These are phyloP conservation scores for Plagodis dolabraria DNA, from an alignment of 2,888 invertebrate species.

Conservation along the genomic window DNA sequence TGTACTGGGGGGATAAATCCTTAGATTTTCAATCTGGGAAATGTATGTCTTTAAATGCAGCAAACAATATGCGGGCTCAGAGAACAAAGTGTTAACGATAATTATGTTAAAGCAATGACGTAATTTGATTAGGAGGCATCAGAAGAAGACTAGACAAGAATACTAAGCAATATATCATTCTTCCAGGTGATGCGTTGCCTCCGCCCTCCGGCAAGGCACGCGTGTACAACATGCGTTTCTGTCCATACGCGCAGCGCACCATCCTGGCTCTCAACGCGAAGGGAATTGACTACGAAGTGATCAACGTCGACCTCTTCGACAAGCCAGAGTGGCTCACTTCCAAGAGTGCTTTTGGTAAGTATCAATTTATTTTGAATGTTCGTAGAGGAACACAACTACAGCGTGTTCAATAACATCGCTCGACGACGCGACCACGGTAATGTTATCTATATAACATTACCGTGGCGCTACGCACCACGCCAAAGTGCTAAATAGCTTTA, in stretches of 20 bases:
- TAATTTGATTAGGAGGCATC: not conserved
- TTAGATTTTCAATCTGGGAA: no score
- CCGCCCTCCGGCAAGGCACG: slow-evolving; percentile 87
- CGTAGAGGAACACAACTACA: no score
- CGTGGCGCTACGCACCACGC: no score
- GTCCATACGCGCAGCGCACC: slow-evolving; percentile 91
- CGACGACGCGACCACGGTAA: no score
- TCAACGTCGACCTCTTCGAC: slow-evolving; percentile 88
- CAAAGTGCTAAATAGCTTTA: no score
- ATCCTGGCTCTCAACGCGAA: slow-evolving; percentile 91
- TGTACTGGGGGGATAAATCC: no score
- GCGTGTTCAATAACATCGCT: no score
- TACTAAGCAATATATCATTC: not conserved
- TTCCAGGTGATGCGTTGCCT: slow-evolving; percentile 86
- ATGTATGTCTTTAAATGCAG: no score
- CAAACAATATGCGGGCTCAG: no score
- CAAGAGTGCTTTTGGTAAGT: slow-evolving; percentile 85
- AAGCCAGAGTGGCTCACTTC: slow-evolving; percentile 93
- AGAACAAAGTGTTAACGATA: no score
- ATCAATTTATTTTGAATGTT: not conserved
- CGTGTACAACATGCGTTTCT: slow-evolving; percentile 92
- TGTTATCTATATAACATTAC: no score
- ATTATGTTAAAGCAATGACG: no score
- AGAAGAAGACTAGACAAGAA: not conserved
- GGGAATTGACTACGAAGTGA: slow-evolving; percentile 89